phyloP scores from a whole-genome alignment of 2,797 vertebrate genomes.

The Coregonus suidteri region DNA sequence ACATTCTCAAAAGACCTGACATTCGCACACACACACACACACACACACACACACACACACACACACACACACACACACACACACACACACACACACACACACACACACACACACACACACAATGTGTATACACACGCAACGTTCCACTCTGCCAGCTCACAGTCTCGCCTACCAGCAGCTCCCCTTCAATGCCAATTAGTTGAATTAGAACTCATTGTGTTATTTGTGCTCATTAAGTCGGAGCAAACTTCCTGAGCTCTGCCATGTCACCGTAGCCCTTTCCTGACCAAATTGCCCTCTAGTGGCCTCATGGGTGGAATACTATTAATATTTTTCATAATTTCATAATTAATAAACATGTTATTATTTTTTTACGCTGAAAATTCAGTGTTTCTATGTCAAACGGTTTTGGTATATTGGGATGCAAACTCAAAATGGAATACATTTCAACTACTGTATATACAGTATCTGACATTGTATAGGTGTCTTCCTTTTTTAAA shows the following conservation, averaged over 20 bases:
- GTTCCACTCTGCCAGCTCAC: constrained; percentile 50
- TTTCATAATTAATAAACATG: too few species aligned
- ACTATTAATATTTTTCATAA: too few species aligned
- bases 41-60: not conserved
- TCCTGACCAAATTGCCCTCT: too few species aligned
- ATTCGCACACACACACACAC: not conserved
- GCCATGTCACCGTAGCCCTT: constrained; percentile 8
- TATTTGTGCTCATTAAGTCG: constrained; percentile 69
- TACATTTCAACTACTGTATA: not conserved
- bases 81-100: constrained; percentile 39
- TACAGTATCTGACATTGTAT: not conserved
- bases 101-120: constrained; percentile 6
- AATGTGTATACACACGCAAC: not conserved
- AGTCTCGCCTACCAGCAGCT: constrained; percentile 57
- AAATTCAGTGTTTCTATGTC: too few species aligned
- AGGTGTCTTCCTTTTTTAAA: too few species aligned
- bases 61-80: constrained; percentile 29
- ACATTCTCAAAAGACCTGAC: constrained; percentile 34
- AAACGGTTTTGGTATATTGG: too few species aligned
- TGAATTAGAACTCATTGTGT: constrained; percentile 67
- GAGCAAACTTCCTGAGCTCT: constrained; percentile 44
- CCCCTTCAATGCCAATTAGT: constrained; percentile 58
- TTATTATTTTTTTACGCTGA: too few species aligned
- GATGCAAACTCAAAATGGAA: not conserved
- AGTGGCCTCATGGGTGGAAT: too few species aligned